These are phyloP conservation scores for Nylanderia fulva DNA, from an alignment of 1,140 invertebrate genomes.

Conservation along the genomic window DNA sequence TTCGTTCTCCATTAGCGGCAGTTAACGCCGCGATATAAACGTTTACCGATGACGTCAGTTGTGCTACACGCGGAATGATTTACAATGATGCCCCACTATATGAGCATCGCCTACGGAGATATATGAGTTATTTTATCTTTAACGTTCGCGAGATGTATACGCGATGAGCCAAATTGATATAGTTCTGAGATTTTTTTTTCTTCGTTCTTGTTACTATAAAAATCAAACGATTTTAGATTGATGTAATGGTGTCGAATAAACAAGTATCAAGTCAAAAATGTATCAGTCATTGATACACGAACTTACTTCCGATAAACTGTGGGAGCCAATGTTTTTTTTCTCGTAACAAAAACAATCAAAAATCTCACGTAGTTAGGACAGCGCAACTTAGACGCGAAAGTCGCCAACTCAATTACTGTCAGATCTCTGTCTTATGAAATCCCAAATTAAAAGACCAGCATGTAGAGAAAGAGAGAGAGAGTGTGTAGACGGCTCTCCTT, in stretches of 20 bases:
- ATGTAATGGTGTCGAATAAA: not conserved
- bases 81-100: constrained; percentile 14
- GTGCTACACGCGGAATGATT: constrained; percentile 56
- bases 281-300: not conserved
- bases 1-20: constrained; percentile 65
- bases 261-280: not conserved
- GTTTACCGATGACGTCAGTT: constrained; percentile 67
- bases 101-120: constrained; percentile 21
- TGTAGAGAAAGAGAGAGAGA: constrained; percentile 23
- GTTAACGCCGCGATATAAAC: constrained; percentile 69
- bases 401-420: not conserved
- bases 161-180: not conserved
- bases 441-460: not conserved
- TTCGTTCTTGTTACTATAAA: not conserved
- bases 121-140: constrained; percentile 39
- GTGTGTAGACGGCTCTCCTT: not conserved
- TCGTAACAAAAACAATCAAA: not conserved
- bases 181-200: not conserved
- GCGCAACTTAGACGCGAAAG: not conserved
- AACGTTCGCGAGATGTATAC: constrained; percentile 1
- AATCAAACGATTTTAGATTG: not conserved
- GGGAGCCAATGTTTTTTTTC: not conserved
- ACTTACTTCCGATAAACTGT: not conserved
- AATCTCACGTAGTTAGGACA: not conserved
- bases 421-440: not conserved